Evolutionary conservation across 1,140 invertebrate genomes (phyloP).

Genomic region (Drosophila burlai): DNA sequence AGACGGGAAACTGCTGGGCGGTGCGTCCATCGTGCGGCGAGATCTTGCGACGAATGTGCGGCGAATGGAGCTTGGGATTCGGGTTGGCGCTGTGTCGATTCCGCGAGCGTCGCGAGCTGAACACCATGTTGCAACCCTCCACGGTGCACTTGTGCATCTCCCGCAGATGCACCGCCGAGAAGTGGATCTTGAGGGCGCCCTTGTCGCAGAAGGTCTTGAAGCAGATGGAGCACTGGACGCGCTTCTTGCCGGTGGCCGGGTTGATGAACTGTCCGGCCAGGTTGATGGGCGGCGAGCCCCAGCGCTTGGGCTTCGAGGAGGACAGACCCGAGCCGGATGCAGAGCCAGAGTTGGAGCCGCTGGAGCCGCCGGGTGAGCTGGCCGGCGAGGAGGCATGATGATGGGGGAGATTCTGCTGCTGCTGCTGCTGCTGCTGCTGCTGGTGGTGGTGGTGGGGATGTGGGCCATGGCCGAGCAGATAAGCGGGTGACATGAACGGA

Average conservation of each 20-base stretch:
- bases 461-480: slow-evolving; percentile 66
- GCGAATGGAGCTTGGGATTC: slow-evolving; percentile 99
- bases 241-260: slow-evolving; percentile 96
- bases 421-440: slow-evolving; percentile 4
- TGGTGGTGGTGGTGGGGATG: slow-evolving; percentile 35
- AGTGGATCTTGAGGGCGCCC: slow-evolving; percentile 99
- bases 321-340: not conserved
- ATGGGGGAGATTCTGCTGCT: slow-evolving; percentile 20
- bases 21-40: slow-evolving; percentile 96
- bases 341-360: slow-evolving; percentile 11
- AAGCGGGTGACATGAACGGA: slow-evolving; percentile 76
- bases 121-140: slow-evolving; percentile 92
- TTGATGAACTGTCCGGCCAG: slow-evolving; percentile 96
- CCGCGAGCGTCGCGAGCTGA: slow-evolving; percentile 90
- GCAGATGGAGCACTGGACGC: slow-evolving; percentile 99
- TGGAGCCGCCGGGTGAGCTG: slow-evolving; percentile 61
- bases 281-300: slow-evolving; percentile 90
- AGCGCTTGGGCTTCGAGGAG: slow-evolving; percentile 71
- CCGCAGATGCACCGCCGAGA: slow-evolving; percentile 95
- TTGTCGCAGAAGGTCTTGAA: slow-evolving; percentile 99
- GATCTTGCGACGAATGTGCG: slow-evolving; percentile 95
- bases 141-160: slow-evolving; percentile 93
- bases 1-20: slow-evolving; percentile 92
- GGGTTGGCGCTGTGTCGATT: slow-evolving; percentile 97
- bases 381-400: slow-evolving; percentile 59